phyloP scores from a whole-genome alignment of 2,888 invertebrate genomes.

The Trachelus troglodyta region DNA sequence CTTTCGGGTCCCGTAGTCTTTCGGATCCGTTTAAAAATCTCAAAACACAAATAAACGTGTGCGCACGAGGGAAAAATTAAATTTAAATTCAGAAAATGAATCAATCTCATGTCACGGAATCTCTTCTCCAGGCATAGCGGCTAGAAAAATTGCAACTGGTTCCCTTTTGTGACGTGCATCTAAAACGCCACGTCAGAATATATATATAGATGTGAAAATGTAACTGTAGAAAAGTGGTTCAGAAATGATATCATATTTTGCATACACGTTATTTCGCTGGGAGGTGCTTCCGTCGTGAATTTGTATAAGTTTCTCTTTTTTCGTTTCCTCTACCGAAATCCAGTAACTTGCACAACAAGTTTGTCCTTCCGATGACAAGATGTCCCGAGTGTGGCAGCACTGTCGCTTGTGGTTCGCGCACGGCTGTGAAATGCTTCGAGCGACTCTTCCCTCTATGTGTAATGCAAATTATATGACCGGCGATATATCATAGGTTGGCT shows the following conservation, averaged over 20 bases:
- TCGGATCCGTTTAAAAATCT: too few species aligned
- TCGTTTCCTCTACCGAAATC: background rate
- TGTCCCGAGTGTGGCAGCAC: background rate
- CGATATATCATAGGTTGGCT: conserved; percentile 19
- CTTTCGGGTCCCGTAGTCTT: too few species aligned
- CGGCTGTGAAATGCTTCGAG: background rate
- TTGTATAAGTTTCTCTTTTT: background rate
- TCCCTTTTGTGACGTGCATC: too few species aligned
- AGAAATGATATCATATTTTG: background rate
- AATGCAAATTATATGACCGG: conserved; percentile 28
- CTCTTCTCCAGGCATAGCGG: too few species aligned
- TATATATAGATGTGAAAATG: background rate
- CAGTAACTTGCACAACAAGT: background rate
- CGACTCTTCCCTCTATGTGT: conserved; percentile 13
- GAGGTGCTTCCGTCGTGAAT: background rate
- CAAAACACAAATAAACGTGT: too few species aligned
- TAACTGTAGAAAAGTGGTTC: too few species aligned
- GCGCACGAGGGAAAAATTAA: too few species aligned
- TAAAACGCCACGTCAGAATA: too few species aligned
- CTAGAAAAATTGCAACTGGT: too few species aligned
- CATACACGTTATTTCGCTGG: background rate
- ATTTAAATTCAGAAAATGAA: too few species aligned
- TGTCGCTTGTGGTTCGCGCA: background rate
- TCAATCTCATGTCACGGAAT: too few species aligned
- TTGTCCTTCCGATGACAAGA: background rate